Percentiles rank a stretch among this genome's conserved stretches.
These are phyloP conservation scores for Cariama cristata DNA, from an alignment of 2,113 vertebrate species.

Conservation along the genomic window DNA sequence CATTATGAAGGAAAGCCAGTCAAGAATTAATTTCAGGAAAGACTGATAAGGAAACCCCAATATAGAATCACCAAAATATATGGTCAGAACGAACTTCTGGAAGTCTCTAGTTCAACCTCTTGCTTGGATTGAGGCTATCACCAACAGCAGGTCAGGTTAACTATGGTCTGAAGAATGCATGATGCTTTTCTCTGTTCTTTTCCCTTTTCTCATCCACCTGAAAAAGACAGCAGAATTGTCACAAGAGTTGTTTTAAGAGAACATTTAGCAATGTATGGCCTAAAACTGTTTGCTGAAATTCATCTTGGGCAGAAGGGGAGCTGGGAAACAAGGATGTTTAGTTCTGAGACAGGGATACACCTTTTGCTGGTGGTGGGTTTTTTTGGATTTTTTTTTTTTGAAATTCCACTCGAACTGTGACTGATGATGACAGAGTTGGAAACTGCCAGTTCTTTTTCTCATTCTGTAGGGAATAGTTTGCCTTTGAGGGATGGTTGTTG, in stretches of 20 bases:
- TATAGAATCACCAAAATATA: background rate
- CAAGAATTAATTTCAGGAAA: background rate
- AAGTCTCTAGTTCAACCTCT: background rate
- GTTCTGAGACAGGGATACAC: background rate
- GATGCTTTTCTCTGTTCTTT: background rate
- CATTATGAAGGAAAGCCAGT: background rate
- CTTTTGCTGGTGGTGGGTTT: background rate
- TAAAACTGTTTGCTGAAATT: background rate
- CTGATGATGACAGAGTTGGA: background rate
- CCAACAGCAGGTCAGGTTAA: background rate
- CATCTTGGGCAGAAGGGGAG: background rate
- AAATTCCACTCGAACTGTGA: background rate
- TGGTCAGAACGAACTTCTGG: background rate
- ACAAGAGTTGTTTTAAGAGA: background rate
- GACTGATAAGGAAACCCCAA: background rate
- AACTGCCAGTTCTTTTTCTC: background rate
- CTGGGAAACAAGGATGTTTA: background rate
- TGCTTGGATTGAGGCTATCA: background rate
- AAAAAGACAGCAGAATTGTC: background rate
- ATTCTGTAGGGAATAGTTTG: background rate
- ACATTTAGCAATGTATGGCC: background rate
- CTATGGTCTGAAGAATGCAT: background rate
- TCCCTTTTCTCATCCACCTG: background rate
- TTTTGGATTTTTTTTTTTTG: background rate
- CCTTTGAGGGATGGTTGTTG: slow-evolving; percentile 1